phyloP scores from a whole-genome alignment of 2,797 vertebrate species.

The Perdix hodgsoniae region DNA sequence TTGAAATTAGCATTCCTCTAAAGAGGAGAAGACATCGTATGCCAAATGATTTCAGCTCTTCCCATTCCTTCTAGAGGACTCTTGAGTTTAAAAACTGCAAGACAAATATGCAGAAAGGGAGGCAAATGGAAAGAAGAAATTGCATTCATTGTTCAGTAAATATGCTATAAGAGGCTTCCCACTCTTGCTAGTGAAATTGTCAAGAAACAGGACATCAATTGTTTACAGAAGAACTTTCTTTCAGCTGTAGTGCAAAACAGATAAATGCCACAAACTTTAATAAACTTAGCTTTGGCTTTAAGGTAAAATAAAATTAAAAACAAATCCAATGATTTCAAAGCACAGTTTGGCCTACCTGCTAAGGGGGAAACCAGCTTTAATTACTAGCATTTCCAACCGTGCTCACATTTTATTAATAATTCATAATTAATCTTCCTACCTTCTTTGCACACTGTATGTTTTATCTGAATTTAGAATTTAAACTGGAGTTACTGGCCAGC shows the following conservation, averaged over 20 bases:
- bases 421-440: neutral
- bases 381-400: neutral
- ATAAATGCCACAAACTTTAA: neutral
- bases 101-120: neutral
- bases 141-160: neutral
- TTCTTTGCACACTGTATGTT: neutral
- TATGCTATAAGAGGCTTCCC: neutral
- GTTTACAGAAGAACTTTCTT: neutral
- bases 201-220: neutral
- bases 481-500: neutral
- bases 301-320: neutral
- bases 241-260: neutral
- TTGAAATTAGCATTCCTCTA: too few species aligned
- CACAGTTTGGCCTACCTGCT: neutral
- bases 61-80: neutral
- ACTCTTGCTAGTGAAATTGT: neutral
- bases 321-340: neutral
- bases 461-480: neutral
- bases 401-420: neutral
- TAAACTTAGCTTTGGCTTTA: neutral
- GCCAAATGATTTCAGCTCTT: neutral
- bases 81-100: neutral
- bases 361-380: neutral
- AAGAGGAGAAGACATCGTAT: accelerated
- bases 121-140: neutral